Conservation (phyloP, 2,888 invertebrate genomes). For the Odontomyia ornata region DNA sequence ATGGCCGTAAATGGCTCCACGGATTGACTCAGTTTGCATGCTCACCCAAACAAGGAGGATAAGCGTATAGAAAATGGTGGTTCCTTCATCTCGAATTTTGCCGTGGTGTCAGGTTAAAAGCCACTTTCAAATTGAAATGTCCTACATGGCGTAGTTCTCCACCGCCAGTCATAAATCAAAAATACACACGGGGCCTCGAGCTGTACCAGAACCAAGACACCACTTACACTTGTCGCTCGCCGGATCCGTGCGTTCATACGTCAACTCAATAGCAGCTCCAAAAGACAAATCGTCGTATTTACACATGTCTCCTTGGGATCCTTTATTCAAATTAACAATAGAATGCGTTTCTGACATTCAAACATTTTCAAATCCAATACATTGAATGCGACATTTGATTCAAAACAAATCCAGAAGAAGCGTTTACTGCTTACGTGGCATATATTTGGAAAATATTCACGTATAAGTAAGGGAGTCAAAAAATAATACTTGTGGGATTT, state of each 20-base stretch:
- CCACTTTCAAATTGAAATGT: conserved; percentile 44
- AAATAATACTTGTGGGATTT: too few species aligned
- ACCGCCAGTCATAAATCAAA: conserved; percentile 37
- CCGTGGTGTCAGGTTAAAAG: conserved; percentile 38
- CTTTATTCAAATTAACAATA: neutral
- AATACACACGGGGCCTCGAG: conserved; percentile 24
- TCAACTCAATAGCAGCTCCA: neutral
- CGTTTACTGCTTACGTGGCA: too few species aligned
- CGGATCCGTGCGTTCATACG: conserved; percentile 5
- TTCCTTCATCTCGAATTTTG: conserved; percentile 32
- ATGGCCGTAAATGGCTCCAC: conserved; percentile 9
- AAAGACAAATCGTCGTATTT: conserved; percentile 25
- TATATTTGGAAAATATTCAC: too few species aligned
- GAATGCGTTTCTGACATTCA: too few species aligned
- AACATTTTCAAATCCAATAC: too few species aligned
- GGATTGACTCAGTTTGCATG: neutral
- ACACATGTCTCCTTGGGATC: neutral
- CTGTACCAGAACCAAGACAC: conserved; percentile 10
- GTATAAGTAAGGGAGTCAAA: too few species aligned
- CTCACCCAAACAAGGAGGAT: neutral
- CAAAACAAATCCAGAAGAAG: too few species aligned
- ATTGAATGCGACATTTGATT: too few species aligned
- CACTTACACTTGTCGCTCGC: conserved; percentile 38
- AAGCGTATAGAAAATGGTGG: conserved; percentile 4
- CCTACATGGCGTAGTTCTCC: conserved; percentile 11